Conservation (phyloP, 2,797 vertebrate species). For the Parauchenoglanis punctatus region DNA sequence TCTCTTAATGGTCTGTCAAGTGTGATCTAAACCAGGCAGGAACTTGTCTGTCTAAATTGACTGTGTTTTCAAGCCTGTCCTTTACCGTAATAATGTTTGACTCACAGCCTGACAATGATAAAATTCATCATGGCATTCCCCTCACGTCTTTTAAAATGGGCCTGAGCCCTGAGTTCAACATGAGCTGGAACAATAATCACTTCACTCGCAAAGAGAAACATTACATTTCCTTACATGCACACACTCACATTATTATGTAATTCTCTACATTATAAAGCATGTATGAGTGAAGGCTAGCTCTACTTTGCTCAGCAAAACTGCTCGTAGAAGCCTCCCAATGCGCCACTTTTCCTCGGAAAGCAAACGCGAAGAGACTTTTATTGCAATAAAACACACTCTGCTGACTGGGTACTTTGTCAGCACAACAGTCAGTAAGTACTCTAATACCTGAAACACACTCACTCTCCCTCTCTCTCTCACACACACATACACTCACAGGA, state of each 20-base stretch:
- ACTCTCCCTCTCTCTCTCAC: neutral
- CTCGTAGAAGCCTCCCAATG: slow-evolving; percentile 30
- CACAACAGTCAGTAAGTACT: slow-evolving; percentile 46
- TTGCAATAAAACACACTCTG: slow-evolving; percentile 23
- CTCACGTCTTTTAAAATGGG: neutral
- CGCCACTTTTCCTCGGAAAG: slow-evolving; percentile 30
- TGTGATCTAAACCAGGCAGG: neutral
- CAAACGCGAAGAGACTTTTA: slow-evolving; percentile 14
- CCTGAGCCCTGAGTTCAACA: neutral
- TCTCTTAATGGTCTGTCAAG: neutral
- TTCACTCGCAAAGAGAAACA: too few species aligned
- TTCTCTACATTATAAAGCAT: neutral
- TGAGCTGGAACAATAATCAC: neutral
- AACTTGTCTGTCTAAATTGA: neutral
- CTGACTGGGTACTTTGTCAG: slow-evolving; percentile 49
- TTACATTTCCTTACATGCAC: neutral
- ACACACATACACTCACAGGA: neutral
- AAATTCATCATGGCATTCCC: neutral
- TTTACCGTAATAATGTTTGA: slow-evolving; percentile 13
- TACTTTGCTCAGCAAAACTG: slow-evolving; percentile 38
- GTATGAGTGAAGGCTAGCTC: neutral
- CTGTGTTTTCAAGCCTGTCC: slow-evolving; percentile 11
- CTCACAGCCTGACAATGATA: neutral
- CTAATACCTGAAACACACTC: slow-evolving; percentile 29
- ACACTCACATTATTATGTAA: neutral